phyloP scores from a whole-genome alignment of 2,113 vertebrate species.

The Camarhynchus parvulus region DNA sequence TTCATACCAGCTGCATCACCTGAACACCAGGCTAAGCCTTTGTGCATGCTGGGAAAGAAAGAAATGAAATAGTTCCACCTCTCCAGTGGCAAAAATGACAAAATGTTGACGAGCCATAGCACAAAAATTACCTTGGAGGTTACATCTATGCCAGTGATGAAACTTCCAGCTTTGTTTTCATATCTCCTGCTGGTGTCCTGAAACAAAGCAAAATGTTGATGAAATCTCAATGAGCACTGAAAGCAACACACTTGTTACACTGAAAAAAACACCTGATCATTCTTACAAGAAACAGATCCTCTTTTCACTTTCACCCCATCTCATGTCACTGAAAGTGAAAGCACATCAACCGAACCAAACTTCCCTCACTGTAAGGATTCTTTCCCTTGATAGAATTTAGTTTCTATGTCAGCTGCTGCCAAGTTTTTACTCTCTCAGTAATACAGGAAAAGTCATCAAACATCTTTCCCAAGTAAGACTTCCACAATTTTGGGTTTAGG shows the following conservation, averaged over 20 bases:
- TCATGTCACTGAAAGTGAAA: background rate
- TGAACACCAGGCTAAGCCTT: background rate
- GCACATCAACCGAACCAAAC: background rate
- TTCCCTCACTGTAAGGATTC: background rate
- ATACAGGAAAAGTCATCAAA: background rate
- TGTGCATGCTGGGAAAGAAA: background rate
- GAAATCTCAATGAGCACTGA: background rate
- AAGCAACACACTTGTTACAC: background rate
- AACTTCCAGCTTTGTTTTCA: constrained; percentile 96
- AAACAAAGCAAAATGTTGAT: constrained; percentile 12
- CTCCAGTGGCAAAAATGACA: constrained; percentile 45
- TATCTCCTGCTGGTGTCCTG: constrained; percentile 93
- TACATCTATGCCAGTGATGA: constrained; percentile 98
- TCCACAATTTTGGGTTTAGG: background rate
- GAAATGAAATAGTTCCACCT: background rate
- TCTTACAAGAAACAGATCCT: background rate
- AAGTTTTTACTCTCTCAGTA: background rate
- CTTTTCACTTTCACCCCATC: background rate
- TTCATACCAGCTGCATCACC: background rate
- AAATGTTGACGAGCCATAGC: background rate
- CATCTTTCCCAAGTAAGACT: background rate
- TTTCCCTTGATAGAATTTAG: background rate
- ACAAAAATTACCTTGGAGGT: constrained; percentile 89
- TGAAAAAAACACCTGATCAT: background rate
- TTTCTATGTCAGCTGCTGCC: background rate